Evolutionary conservation across 2,113 vertebrate species (phyloP).

Genomic region (Myrmophylax atrothorax): DNA sequence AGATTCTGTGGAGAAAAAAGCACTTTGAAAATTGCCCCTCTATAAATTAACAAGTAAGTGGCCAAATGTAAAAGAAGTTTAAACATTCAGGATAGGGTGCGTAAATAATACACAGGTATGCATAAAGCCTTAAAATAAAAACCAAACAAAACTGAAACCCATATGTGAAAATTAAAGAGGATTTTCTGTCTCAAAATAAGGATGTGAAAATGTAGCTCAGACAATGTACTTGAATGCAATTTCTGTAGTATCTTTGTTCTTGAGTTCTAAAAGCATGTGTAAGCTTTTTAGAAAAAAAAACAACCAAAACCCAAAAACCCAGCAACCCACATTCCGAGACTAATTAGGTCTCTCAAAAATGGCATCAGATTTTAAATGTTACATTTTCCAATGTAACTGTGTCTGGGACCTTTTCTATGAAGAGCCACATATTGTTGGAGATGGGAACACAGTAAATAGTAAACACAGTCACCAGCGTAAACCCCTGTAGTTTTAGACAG

Average conservation of each 20-base stretch:
- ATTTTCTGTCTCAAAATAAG: background rate
- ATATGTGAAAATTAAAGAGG: background rate
- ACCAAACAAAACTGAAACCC: background rate
- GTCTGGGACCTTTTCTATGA: constrained; percentile 2
- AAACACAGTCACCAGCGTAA: constrained; percentile 32
- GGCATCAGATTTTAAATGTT: constrained; percentile 26
- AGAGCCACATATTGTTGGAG: background rate
- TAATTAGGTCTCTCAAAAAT: background rate
- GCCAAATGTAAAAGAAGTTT: background rate
- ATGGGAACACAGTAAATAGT: constrained; percentile 1
- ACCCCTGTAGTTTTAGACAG: background rate
- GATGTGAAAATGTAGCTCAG: background rate
- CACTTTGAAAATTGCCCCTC: background rate
- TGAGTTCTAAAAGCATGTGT: background rate
- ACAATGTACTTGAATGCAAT: background rate
- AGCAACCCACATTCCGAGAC: constrained; percentile 41
- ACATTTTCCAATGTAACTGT: constrained; percentile 22
- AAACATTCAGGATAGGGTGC: background rate
- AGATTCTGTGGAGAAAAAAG: background rate
- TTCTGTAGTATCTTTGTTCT: background rate
- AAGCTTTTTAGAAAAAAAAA: background rate
- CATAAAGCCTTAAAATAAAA: constrained; percentile 14
- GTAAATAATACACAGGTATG: background rate
- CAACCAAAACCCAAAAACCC: background rate
- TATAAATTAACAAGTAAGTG: background rate